Evolutionary conservation across 2,113 vertebrate genomes (phyloP).

Genomic region (Syngnathoides biaculeatus): DNA sequence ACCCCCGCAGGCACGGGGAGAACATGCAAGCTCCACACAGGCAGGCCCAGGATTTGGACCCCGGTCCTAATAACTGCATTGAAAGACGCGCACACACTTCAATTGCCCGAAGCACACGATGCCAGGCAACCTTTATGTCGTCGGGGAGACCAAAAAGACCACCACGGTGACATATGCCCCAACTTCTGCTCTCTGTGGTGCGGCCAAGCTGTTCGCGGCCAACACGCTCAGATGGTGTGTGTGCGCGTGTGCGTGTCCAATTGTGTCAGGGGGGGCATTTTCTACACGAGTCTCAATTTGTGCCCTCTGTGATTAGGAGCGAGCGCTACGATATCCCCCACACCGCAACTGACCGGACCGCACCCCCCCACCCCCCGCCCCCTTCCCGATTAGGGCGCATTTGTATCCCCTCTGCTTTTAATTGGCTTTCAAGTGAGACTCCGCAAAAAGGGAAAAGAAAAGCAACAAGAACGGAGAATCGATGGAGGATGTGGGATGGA

Average conservation of each 20-base stretch:
- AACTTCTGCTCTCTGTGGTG: constrained; percentile 72
- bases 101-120: constrained; percentile 65
- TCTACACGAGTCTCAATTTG: constrained; percentile 56
- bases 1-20: too few species aligned
- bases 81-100: constrained; percentile 14
- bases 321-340: constrained; percentile 9
- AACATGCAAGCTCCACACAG: too few species aligned
- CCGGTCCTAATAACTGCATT: too few species aligned
- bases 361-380: not conserved
- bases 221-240: constrained; percentile 67
- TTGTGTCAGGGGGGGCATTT: constrained; percentile 59
- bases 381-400: constrained; percentile 27
- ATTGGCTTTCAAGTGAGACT: constrained; percentile 17
- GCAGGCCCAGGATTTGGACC: too few species aligned
- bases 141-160: constrained; percentile 71
- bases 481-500: constrained; percentile 27
- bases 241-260: constrained; percentile 54
- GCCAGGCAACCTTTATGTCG: constrained; percentile 72
- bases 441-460: not conserved
- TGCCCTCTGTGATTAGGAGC: constrained; percentile 36
- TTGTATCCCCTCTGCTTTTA: constrained; percentile 38
- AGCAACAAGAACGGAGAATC: not conserved
- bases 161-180: constrained; percentile 74
- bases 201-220: constrained; percentile 71
- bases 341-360: not conserved